Base-by-base conservation (phyloP, 2,113 vertebrate genomes). In the Carassius gibelio region DNA sequence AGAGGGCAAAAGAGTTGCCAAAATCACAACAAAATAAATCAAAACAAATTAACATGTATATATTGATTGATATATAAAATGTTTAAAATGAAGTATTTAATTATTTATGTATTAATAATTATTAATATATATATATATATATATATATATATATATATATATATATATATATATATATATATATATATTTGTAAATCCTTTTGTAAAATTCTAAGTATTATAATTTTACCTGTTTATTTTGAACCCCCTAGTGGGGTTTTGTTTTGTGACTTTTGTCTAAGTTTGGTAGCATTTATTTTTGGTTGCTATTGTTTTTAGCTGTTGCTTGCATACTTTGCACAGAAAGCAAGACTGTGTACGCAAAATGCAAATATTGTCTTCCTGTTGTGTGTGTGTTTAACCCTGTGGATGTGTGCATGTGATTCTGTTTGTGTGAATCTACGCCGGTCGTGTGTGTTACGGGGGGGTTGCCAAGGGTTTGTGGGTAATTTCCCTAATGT, bases 401-500 rank as follows among this genome's bases (percentile, higher is more conserved):
- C 26, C 72, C 13, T 75, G 66, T 76, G 59, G 2, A 26, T 68
- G 66, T 55, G 66, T 81, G 68, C 15, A 4, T 68, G 64, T 45
- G 19, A 61, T 79, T 62, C 1, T 42, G 7, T 38, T 62, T 9
- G 13, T 52, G 69, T 8, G 52, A 68, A 38, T 55, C 13, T 68
- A 80, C 83, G 50, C 86, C 34, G 76, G 9, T 34, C 75, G 75
- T 72, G 64, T 87, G 82, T 84, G 75, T 89, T 66, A 36, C 34
- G 8, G 23, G 81, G 71, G 75, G 76, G 72, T 62, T 48, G 52
- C 76, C 30, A 86, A 52, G 36, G 74, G 68, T 42, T 26, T 85
- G 57, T 86, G 78, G 86, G 86, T 87, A 75, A 89, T 90, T 84
- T 90, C 87, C 85, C 86, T 84, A 68, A 89, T 78, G 81, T 84